Evolutionary conservation across 2,888 invertebrate species (phyloP).

Genomic region (Coremacera marginata): DNA sequence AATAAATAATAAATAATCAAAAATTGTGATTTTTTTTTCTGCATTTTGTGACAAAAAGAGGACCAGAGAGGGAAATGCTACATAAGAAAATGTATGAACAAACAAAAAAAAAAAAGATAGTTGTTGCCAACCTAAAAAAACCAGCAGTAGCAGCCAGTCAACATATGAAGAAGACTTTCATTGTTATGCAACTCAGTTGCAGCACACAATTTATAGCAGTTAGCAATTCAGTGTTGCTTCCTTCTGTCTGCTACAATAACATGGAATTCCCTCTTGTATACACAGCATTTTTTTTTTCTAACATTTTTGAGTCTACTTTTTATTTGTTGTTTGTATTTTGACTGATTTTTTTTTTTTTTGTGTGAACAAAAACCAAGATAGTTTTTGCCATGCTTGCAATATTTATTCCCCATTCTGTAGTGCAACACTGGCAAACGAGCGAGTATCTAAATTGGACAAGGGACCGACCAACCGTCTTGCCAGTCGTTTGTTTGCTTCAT

Average conservation of each 20-base stretch:
- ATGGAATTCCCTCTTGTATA: too few relatives aligned
- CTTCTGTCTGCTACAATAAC: neutral
- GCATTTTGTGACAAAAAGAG: too few relatives aligned
- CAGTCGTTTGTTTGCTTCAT: conserved; percentile 29
- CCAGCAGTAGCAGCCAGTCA: too few relatives aligned
- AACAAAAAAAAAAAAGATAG: too few relatives aligned
- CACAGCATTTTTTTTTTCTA: too few relatives aligned
- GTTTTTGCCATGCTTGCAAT: neutral
- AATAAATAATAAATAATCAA: too few relatives aligned
- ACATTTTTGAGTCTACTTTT: neutral
- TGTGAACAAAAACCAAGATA: neutral
- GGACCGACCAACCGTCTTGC: neutral
- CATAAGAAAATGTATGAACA: too few relatives aligned
- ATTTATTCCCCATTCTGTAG: conserved; percentile 12
- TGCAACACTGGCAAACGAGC: neutral
- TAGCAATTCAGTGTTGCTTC: neutral
- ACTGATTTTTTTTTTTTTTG: neutral
- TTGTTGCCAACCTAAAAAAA: too few relatives aligned
- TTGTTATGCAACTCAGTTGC: neutral
- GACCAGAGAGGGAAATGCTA: too few relatives aligned
- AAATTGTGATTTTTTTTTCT: too few relatives aligned
- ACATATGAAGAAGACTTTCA: too few relatives aligned
- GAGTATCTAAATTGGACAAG: conserved; percentile 26
- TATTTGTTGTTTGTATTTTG: neutral
- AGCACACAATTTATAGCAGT: conserved; percentile 3